A percentile compares a stretch with the other conserved stretches of the same genome.
phyloP scores from a whole-genome alignment of 92 coral and sea anemone species.

The Meandrina meandrites region DNA sequence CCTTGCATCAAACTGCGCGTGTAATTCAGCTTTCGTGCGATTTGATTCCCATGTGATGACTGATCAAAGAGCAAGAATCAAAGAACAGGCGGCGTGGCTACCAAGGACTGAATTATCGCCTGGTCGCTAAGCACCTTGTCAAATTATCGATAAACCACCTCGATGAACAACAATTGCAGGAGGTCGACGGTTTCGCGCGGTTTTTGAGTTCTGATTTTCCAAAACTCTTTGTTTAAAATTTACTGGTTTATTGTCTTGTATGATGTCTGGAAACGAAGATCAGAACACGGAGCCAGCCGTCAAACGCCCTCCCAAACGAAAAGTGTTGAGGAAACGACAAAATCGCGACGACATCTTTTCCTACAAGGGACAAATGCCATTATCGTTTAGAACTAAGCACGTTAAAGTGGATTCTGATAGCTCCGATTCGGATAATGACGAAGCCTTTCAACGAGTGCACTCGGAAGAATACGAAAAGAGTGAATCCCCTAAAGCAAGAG shows the following conservation, averaged over 20 bases:
- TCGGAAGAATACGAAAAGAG: background rate
- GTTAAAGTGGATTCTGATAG: constrained; percentile 44
- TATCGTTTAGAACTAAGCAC: constrained; percentile 59
- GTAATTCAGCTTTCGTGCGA: background rate
- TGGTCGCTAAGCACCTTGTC: constrained; percentile 11
- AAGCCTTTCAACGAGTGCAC: constrained; percentile 34
- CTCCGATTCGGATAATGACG: constrained; percentile 54
- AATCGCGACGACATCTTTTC: constrained; percentile 55
- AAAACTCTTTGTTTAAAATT: background rate
- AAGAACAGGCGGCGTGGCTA: constrained; percentile 9
- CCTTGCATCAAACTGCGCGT: background rate
- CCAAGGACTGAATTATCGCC: background rate
- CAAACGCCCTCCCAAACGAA: constrained; percentile 16
- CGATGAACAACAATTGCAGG: background rate
- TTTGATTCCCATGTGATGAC: background rate
- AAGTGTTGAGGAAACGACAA: constrained; percentile 18
- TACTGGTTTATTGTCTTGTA: background rate
- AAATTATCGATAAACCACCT: background rate
- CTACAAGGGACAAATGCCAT: constrained; percentile 59
- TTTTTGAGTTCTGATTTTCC: constrained; percentile 4
- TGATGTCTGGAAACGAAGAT: constrained; percentile 33
- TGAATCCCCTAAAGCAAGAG: constrained; percentile 20
- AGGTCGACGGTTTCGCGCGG: constrained; percentile 4
- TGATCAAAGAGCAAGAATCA: background rate
- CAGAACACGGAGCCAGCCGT: background rate